phyloP scores from a whole-genome alignment of 2,113 vertebrate genomes.

The Lepus europaeus region DNA sequence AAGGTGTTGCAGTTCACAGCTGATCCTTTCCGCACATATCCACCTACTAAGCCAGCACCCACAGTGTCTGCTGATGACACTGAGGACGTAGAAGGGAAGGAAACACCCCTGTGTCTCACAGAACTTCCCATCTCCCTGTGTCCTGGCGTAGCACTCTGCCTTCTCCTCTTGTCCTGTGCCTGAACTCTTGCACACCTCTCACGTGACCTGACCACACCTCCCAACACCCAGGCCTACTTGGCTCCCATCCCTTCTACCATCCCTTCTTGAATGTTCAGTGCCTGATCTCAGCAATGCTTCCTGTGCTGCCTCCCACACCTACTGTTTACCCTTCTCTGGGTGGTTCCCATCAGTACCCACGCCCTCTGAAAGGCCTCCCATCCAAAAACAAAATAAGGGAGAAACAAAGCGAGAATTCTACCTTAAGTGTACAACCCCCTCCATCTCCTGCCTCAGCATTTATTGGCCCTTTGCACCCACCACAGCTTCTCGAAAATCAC shows the following conservation, averaged over 20 bases:
- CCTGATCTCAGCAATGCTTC: neutral
- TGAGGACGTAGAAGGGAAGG: neutral
- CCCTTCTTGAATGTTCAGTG: neutral
- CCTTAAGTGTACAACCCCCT: neutral
- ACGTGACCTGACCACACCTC: neutral
- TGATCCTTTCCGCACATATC: neutral
- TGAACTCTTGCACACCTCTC: no score
- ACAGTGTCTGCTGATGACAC: neutral
- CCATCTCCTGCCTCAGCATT: neutral
- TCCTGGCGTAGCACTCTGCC: neutral
- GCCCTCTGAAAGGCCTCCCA: neutral
- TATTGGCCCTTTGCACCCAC: neutral
- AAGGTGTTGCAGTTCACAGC: neutral
- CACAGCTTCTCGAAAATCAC: neutral
- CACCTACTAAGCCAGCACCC: neutral
- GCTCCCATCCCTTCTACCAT: no score
- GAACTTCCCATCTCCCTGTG: neutral
- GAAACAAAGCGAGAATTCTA: neutral
- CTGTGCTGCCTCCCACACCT: neutral
- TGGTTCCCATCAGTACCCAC: neutral
- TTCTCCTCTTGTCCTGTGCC: neutral
- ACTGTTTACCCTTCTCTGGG: neutral
- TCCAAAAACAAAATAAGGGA: neutral
- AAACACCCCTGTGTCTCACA: neutral
- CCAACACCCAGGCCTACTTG: neutral